phyloP scores from a whole-genome alignment of 2,888 invertebrate species.

The Machimus rusticus region DNA sequence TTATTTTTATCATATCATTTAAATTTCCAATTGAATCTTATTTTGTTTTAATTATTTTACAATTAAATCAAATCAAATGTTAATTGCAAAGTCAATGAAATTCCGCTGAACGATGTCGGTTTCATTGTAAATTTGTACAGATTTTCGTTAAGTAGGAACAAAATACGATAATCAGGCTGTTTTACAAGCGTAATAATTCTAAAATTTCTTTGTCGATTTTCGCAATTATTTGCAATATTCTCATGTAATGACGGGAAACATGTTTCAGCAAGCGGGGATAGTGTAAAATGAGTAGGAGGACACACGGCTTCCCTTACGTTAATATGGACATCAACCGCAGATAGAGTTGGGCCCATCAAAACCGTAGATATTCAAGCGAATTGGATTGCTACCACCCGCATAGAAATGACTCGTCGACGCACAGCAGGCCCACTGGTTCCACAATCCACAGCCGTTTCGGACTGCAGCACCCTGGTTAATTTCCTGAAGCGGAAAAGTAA shows the following conservation, averaged over 20 bases:
- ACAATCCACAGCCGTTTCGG: not conserved
- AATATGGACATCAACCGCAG: not conserved
- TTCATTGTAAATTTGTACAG: not conserved
- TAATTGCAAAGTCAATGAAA: too few species aligned
- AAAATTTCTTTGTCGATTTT: not conserved
- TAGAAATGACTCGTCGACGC: not conserved
- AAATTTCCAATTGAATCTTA: too few species aligned
- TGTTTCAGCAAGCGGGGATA: not conserved
- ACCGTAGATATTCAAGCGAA: not conserved
- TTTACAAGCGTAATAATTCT: not conserved
- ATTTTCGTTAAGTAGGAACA: not conserved
- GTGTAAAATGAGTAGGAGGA: not conserved
- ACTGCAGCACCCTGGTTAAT: not conserved
- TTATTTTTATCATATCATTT: too few species aligned
- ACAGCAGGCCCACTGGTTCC: not conserved
- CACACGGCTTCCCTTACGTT: not conserved
- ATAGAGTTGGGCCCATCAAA: not conserved
- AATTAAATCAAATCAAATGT: too few species aligned
- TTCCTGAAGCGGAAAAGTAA: conserved; percentile 32
- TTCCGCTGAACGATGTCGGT: not conserved
- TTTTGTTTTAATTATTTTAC: too few species aligned
- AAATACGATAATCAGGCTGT: not conserved
- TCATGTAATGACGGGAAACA: not conserved
- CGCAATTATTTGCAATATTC: not conserved
- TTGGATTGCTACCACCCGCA: not conserved